A percentile compares a stretch with the other conserved stretches of the same genome.
Conservation (phyloP, 1,140 invertebrate genomes). For the Druon quercuslanigerum region DNA sequence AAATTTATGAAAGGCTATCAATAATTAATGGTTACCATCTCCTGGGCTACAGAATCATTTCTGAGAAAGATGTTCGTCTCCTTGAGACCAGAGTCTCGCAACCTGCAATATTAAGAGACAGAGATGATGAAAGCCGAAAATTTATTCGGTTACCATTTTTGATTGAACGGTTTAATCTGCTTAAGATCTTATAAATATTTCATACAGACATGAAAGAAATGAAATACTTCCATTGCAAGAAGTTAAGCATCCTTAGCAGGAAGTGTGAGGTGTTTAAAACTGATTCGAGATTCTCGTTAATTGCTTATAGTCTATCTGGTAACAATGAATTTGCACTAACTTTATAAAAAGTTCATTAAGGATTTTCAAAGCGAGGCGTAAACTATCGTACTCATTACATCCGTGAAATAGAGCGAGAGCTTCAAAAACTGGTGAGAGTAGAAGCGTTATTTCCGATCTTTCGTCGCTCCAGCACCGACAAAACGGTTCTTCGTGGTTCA, state of each 20-base stretch:
- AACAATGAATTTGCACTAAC: neutral
- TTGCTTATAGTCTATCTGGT: neutral
- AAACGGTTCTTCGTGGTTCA: slow-evolving; percentile 45
- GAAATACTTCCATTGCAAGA: neutral
- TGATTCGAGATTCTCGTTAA: slow-evolving; percentile 5
- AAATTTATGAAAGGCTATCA: no score
- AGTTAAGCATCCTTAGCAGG: neutral
- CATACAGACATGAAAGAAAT: no score
- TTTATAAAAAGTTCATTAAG: slow-evolving; percentile 30
- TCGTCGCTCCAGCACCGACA: slow-evolving; percentile 46
- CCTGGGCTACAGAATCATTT: no score
- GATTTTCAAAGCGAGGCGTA: slow-evolving; percentile 52
- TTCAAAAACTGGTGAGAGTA: slow-evolving; percentile 52
- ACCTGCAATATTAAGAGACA: no score
- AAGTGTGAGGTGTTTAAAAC: neutral
- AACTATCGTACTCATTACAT: slow-evolving; percentile 49
- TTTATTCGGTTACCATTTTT: no score
- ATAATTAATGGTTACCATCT: no score
- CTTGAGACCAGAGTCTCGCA: no score
- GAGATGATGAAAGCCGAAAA: no score
- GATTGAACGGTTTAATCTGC: no score
- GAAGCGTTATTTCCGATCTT: slow-evolving; percentile 45
- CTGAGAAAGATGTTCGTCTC: no score
- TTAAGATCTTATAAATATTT: no score
- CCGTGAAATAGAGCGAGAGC: slow-evolving; percentile 52